Evolutionary conservation across 2,888 invertebrate species (phyloP), one percentile per base, ranked within the genome.

Genomic region (Aporophyla nigra): DNA sequence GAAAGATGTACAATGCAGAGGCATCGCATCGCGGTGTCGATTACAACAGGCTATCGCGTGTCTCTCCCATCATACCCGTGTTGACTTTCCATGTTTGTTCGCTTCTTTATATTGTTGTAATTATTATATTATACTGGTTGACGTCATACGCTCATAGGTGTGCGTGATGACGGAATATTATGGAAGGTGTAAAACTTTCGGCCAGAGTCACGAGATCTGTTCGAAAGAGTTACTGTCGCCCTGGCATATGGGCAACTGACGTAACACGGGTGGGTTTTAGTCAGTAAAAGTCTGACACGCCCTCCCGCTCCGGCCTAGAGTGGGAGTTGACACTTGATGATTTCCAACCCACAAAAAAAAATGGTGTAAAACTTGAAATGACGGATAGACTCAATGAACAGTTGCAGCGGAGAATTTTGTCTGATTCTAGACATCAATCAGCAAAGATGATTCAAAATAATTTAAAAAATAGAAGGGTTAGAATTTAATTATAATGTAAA

Each of bases 31-130:
- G 85, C 91, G 92, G 95, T 95, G 91, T 96, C 90, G 62, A 86
- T 96, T 95, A 93, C 95, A 89, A 88, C 94, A 14, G 87, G 93
- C 89, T 95, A 93, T 95, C 95, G 80, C 71, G 88, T 95, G 89
- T 86, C 94, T 87, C 74, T 86, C 87, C 90, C 92, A 91, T 92
- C 93, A 89, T 90, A 90, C 91, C 88, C 92, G 92, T 90, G 90
- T 90, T 91, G 87, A 88, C 91, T 93, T 92, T 91, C 91, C 91
- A 90, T 91, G 91, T 92, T 93, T 91, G 90, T 90, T 85, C 89
- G 80, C 90, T 90, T 90, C 87, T 80, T 89, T 91, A 91, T 90
- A 88, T 88, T 90, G 86, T 89, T 87, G 88, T 90, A 89, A 91
- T 91, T 91, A 90, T 89, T 87, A 85, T 89, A 89, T 90, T 90